Evolutionary conservation across 2,888 invertebrate species (phyloP).

Genomic region (Temnothorax ravouxi): DNA sequence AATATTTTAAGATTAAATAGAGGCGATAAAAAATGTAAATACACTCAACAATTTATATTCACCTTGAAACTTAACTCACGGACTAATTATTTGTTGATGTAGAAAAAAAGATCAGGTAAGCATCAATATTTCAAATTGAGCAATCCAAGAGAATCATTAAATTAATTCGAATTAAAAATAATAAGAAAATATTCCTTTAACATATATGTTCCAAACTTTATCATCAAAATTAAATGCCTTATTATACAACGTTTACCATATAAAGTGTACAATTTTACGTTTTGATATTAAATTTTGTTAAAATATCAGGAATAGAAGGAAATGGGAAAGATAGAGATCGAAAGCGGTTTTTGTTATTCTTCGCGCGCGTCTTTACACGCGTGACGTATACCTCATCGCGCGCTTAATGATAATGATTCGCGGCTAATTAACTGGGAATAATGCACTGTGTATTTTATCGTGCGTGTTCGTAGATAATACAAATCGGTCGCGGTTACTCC

Average conservation of each 20-base stretch:
- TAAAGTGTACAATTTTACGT: neutral
- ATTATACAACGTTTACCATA: neutral
- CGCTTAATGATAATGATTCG: constrained; percentile 39
- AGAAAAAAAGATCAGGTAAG: neutral
- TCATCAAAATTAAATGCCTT: neutral
- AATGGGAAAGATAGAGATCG: constrained; percentile 16
- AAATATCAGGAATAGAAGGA: neutral
- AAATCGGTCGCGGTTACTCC: constrained; percentile 47
- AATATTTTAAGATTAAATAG: neutral
- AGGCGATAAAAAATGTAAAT: neutral
- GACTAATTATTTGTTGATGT: neutral
- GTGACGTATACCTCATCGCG: constrained; percentile 25
- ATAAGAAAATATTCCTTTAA: neutral
- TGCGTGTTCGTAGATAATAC: constrained; percentile 32
- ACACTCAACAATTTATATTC: neutral
- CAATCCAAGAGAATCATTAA: neutral
- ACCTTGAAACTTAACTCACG: neutral
- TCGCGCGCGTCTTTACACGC: constrained; percentile 15
- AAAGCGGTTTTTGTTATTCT: constrained; percentile 19
- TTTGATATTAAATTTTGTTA: neutral
- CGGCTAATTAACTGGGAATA: constrained; percentile 51
- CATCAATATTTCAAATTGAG: neutral
- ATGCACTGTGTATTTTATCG: constrained; percentile 44
- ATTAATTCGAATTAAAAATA: neutral
- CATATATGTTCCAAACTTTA: neutral